Base-by-base conservation (phyloP, 2,797 vertebrate species). In the Synanceia verrucosa region DNA sequence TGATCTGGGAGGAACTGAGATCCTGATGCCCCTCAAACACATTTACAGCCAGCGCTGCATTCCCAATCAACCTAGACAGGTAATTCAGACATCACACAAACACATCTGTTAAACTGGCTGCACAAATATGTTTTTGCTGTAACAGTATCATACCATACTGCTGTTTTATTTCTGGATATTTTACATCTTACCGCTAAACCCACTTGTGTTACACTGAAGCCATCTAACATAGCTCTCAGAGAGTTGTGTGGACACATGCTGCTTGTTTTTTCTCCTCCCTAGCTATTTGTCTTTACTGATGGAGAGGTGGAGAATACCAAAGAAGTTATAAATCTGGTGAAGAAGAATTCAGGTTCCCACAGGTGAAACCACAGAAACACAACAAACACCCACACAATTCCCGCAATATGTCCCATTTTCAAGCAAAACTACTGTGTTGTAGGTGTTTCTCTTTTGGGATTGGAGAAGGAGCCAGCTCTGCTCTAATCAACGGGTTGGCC, bases 371-470 rank as follows among this genome's bases (percentile, higher is more conserved):
- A 23, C n/a, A n/a, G n/a, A n/a, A n/a, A n/a, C n/a, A n/a, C 7
- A 39, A 10, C 12, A 28, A 33, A 33, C 13, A 60, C 23, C 4
- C 9, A 16, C 9, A 48, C 44, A 48, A 8, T 24, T 12, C 1
- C 12, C 3, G 39, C 2, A 46, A 46, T 33, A 19, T 33, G 21
- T 18, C 4, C 10, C 19, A 13, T 29, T 10, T 29, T 26, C 5
- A 47, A 10, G 7, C 4, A 2, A 34, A 60, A 5, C 23, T 10
- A 1, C 14, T 73, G 33, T 78, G 0, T 82, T 85, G 48, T 65
- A 97, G 96, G 70, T 96, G 95, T 81, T 97, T 96, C 82, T 93
- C 95, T 6, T 97, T 97, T 76, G 96, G 96, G 23, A 96, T 96
- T 64, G 96, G 96, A 5, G 92, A 95, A 92, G 95, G 96, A 1